phyloP scores from a whole-genome alignment of 2,113 vertebrate genomes.

The Orthochromis indermauri region DNA sequence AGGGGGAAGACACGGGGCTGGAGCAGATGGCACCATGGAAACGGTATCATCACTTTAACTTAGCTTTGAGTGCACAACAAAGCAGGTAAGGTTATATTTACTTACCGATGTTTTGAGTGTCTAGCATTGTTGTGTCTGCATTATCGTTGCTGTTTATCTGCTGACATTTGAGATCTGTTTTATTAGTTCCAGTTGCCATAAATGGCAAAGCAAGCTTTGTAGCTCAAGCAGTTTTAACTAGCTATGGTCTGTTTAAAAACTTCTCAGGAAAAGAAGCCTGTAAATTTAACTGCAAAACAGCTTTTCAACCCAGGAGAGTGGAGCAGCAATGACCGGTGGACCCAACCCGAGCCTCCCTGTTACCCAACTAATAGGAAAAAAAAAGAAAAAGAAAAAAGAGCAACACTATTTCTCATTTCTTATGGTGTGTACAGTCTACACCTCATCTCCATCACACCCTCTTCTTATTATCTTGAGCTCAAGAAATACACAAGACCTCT shows the following conservation, averaged over 20 bases:
- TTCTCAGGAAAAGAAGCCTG: background rate
- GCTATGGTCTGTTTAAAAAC: background rate
- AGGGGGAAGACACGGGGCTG: background rate
- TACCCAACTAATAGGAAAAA: background rate
- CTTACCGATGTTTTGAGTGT: background rate
- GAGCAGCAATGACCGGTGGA: rapidly evolving
- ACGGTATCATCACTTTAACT: background rate
- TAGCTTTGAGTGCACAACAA: background rate
- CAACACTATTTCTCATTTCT: background rate
- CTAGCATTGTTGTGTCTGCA: background rate
- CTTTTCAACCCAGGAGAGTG: background rate
- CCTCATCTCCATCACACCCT: background rate
- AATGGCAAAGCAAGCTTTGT: background rate
- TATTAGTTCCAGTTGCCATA: background rate
- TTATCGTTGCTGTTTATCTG: background rate
- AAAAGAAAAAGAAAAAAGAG: background rate
- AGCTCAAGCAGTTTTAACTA: background rate
- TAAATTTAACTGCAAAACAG: background rate
- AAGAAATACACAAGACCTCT: background rate
- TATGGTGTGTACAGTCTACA: background rate
- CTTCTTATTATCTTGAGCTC: background rate
- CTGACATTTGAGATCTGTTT: background rate
- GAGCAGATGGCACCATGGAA: background rate
- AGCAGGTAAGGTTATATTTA: background rate
- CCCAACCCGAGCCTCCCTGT: background rate